Evolutionary conservation across 2,113 vertebrate species (phyloP), one percentile per base, ranked within the genome.

Genomic region (Limanda limanda): DNA sequence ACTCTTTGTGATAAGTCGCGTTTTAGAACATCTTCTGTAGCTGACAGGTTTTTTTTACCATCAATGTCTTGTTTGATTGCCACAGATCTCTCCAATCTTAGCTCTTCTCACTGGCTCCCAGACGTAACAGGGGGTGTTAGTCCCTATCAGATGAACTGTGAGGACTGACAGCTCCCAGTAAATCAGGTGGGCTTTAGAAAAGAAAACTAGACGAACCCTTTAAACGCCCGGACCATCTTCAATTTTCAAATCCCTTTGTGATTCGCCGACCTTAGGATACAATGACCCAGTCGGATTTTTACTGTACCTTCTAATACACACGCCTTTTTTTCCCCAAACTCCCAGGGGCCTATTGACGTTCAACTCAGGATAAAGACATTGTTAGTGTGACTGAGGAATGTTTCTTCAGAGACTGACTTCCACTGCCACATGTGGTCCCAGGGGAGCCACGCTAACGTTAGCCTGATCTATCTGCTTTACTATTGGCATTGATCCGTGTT

Each of bases 401-500:
- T 79, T 83, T 78, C 88, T 80, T 85, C 52, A 58, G 78, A 88
- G 76, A 80, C 63, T 52, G 74, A 87, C 76, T 86, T 71, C 37
- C 45, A 72, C 79, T 62, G 78, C 72, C 75, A 58, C 67, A 55
- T 2, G 35, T 1, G 51, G 58, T 89, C 89, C 75, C 60, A 0
- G 35, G 74, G 82, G 87, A 81, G 15, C 25, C 2, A 0, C 17
- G 15, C 79, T 52, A 85, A 82, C 71, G 47, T 65, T 78, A 61
- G 80, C 69, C 86, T 82, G 85, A 90, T 84, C 79, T 78, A 86
- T 89, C 85, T 79, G 68, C 78, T 77, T 70, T 78, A 31, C 65
- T 83, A 76, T 89, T 85, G 83, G 72, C 88, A 93, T 92, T 77
- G 89, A 92, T 93, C 83, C 68, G 3, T 74, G 81, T 87, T 92